Evolutionary conservation across 2,888 invertebrate genomes (phyloP), one percentile per base, ranked within the genome.

Genomic region (Girardia tigrina): DNA sequence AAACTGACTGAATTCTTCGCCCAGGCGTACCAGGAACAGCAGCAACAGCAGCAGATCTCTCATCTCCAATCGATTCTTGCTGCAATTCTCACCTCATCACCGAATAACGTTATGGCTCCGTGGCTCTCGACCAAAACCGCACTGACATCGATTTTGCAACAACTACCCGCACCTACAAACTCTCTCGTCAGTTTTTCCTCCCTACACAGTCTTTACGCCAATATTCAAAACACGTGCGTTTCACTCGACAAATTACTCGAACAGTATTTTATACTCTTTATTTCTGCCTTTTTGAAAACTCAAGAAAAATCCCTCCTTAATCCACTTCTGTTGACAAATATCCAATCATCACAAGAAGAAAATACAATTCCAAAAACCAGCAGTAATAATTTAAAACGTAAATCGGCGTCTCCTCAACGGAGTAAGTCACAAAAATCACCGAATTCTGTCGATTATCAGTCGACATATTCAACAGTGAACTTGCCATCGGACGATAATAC

Each of bases 261-360:
- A 56, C 56, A 56, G n/a, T 56, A 56, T 56, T 56, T 56, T 23
- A 56, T 56, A 8, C 56, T 56, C 4, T 56, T 56, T n/a, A 56
- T 56, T 56, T 56, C 56, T 56, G 56, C 56, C 2, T 56, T 56
- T n/a, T 56, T 56, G 56, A 56, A 56, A 56, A 56, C 56, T 56
- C 56, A 56, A 56, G 56, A 56, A 56, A 56, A 56, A 56, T 56
- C 56, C 23, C 56, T 56, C 23, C 23, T 56, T 6, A 56, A 56
- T 56, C 56, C 56, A n/a, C 56, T 56, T 56, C n/a, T 56, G n/a
- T 23, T 12, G 20, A 12, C 56, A n/a, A 56, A 56, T 56, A 56
- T 56, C n/a, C 56, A 56, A 56, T 23, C n/a, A 56, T 12, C 56
- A 8, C 56, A 56, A 56, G 56, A 56, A 20, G 56, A 56, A 56